Evolutionary conservation across 2,797 vertebrate species (phyloP), one percentile per base, ranked within the genome.

Genomic region (Mycteria americana): DNA sequence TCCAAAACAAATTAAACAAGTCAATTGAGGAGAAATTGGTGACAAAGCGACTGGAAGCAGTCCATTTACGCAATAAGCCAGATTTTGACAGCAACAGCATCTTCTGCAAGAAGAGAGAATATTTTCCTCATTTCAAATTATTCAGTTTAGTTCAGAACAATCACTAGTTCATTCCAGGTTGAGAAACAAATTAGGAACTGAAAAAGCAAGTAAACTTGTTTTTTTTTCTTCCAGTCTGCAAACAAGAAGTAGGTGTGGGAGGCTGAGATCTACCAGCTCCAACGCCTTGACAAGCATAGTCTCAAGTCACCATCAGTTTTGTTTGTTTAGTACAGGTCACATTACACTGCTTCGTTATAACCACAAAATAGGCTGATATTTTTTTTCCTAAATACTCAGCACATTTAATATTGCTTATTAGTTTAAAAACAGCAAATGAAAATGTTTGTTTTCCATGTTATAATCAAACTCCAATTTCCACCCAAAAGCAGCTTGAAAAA

Each of bases 121-220:
- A 54, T 90, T 90, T 62, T 85, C 59, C 57, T 75, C 8, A 43
- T 75, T 93, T 83, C 56, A 70, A 39, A 83, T 74, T 53, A 62
- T 53, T 86, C 54, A 5, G 37, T 81, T 88, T n/a, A 59, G 46
- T 56, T 88, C 37, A 50, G 65, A 88, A 83, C 15, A 7, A 91
- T 68, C 76, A 63, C 22, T 74, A 35, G 39, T 60, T 92, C 60
- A 74, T 68, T 72, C 57, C 73, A 65, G 30, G 54, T 9, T 79
- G 18, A 89, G 73, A 95, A 90, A 94, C 75, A 78, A 92, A 94
- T 63, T 33, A 56, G 35, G 67, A 92, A 86, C 28, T 69, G 37
- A 92, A 91, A 88, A 85, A 37, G 21, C 85, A 78, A 84, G 54
- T 48, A 59, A 90, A 86, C 14, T 60, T 69, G 18, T 14, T 2